Evolutionary conservation across 2,888 invertebrate genomes (phyloP).

Genomic region (Drosophila tanythrix): DNA sequence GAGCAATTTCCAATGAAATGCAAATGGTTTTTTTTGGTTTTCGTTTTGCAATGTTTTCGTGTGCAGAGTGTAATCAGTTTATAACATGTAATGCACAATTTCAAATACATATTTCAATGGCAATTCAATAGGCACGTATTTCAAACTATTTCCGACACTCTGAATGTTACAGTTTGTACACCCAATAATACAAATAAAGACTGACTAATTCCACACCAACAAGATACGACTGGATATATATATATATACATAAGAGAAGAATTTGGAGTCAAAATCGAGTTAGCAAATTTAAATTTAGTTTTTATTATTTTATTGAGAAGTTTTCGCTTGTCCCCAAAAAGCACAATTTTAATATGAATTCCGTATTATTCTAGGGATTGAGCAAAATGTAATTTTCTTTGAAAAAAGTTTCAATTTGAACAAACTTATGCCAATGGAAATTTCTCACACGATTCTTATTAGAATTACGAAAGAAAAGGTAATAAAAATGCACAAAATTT

Average conservation of each 20-base stretch:
- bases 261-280: neutral
- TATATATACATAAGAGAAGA: neutral
- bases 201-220: neutral
- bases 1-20: slow-evolving; percentile 36
- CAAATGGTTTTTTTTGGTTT: neutral
- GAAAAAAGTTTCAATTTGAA: neutral
- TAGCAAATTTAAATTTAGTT: too few species aligned
- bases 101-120: neutral
- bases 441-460: neutral
- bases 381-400: neutral
- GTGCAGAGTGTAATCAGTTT: slow-evolving; percentile 6
- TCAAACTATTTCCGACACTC: neutral
- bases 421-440: neutral
- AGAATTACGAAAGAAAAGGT: fast-evolving
- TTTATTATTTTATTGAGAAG: too few species aligned
- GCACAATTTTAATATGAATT: neutral
- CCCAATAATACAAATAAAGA: neutral
- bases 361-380: neutral
- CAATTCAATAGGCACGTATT: slow-evolving; percentile 5
- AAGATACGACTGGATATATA: neutral
- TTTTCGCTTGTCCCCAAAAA: neutral
- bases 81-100: slow-evolving; percentile 6
- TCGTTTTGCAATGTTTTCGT: neutral
- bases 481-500: neutral
- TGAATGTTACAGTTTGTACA: neutral